These are phyloP conservation scores for Neodiprion pinetum DNA, from an alignment of 1,140 invertebrate genomes.

Conservation along the genomic window DNA sequence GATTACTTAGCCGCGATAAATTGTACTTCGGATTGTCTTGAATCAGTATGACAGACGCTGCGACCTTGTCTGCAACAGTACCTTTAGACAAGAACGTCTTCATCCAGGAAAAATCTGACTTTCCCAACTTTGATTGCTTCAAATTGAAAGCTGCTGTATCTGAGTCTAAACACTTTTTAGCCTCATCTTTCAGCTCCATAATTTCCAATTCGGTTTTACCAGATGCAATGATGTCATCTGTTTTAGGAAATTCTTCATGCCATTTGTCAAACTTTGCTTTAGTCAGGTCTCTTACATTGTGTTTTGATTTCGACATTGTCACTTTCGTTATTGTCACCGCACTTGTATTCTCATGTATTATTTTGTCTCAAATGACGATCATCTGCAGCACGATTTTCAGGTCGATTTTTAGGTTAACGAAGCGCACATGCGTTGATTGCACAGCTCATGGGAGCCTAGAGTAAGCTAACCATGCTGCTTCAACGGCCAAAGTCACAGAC, in stretches of 20 bases:
- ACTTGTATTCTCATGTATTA: no score
- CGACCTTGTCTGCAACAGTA: slow-evolving; percentile 85
- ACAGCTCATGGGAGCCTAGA: no score
- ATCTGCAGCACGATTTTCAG: no score
- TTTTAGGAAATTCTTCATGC: slow-evolving; percentile 49
- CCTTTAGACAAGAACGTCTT: slow-evolving; percentile 81
- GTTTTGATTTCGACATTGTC: not conserved
- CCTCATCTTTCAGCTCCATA: slow-evolving; percentile 66
- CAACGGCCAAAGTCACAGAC: no score
- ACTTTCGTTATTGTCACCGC: not conserved
- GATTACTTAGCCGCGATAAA: slow-evolving; percentile 71
- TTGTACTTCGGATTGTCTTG: slow-evolving; percentile 88
- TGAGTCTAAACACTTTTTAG: slow-evolving; percentile 67
- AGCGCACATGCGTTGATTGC: no score
- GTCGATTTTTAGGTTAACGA: no score
- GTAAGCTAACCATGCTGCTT: no score
- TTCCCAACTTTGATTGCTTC: slow-evolving; percentile 46
- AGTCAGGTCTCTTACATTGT: not conserved
- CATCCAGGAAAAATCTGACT: slow-evolving; percentile 72
- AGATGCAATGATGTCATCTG: slow-evolving; percentile 34
- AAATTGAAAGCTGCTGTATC: slow-evolving; percentile 68
- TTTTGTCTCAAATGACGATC: no score
- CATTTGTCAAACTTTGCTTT: slow-evolving; percentile 37
- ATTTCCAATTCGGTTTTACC: slow-evolving; percentile 58
- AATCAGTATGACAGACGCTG: slow-evolving; percentile 81